A percentile compares a stretch with the other conserved stretches of the same genome.
phyloP scores from a whole-genome alignment of 2,888 invertebrate genomes.

The Hydrotaea diabolus region DNA sequence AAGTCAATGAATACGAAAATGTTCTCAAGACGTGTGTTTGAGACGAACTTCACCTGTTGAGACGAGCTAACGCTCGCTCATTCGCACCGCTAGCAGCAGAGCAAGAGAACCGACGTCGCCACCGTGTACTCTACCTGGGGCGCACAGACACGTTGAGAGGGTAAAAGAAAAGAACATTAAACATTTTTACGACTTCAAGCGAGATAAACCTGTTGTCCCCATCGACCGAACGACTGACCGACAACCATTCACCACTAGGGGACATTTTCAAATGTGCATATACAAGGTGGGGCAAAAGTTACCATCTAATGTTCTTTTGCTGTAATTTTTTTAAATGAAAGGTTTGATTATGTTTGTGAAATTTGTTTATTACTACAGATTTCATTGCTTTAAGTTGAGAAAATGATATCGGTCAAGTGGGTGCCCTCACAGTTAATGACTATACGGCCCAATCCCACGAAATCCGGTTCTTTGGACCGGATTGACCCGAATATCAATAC shows the following conservation, averaged over 20 bases:
- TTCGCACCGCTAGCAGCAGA: neutral
- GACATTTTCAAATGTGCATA: neutral
- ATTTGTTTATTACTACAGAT: no score
- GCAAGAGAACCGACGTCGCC: neutral
- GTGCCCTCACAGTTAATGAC: no score
- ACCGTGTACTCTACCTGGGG: constrained; percentile 8
- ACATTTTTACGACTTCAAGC: constrained; percentile 18
- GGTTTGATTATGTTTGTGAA: no score
- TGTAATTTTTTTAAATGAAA: no score
- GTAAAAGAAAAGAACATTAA: constrained; percentile 7
- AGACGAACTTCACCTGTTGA: constrained; percentile 30
- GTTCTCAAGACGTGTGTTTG: constrained; percentile 9
- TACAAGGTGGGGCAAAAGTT: no score
- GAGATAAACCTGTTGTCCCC: constrained; percentile 35
- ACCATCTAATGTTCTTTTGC: no score
- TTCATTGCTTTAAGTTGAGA: no score
- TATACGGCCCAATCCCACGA: no score
- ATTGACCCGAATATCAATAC: no score
- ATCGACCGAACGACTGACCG: neutral
- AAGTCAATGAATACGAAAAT: neutral
- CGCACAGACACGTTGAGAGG: neutral
- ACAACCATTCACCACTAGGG: neutral
- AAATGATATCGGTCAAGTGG: no score
- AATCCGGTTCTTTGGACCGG: no score
- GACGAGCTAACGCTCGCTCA: neutral